These are phyloP conservation scores for Anthopleura xanthogrammica DNA, from an alignment of 92 coral and sea anemone genomes.

Conservation along the genomic window DNA sequence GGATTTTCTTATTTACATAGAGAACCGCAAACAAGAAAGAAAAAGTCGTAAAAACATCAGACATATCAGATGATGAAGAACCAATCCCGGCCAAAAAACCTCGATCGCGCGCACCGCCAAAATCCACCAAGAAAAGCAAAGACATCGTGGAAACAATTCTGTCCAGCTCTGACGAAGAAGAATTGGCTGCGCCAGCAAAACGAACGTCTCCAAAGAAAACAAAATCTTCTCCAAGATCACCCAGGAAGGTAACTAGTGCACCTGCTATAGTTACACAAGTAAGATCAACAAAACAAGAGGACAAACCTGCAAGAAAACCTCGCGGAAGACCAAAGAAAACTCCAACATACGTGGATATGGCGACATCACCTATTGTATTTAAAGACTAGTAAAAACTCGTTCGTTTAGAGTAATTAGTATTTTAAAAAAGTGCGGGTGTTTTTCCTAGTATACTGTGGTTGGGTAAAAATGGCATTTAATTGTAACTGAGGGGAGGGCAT, in stretches of 20 bases:
- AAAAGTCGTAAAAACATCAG: constrained; percentile 1
- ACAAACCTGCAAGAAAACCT: constrained; percentile 13
- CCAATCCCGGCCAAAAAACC: not conserved
- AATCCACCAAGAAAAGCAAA: not conserved
- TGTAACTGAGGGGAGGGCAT: not conserved
- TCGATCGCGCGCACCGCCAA: constrained; percentile 8
- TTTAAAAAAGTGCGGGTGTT: not conserved
- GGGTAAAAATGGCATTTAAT: not conserved
- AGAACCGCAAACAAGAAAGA: constrained; percentile 5
- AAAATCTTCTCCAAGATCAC: constrained; percentile 5
- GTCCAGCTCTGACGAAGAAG: constrained; percentile 24
- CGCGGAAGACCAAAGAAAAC: constrained; percentile 42
- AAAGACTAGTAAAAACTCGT: not conserved
- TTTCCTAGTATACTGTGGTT: not conserved
- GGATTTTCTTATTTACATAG: not conserved
- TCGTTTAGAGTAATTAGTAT: not conserved
- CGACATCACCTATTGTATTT: constrained; percentile 49
- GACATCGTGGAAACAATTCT: not conserved
- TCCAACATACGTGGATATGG: constrained; percentile 39
- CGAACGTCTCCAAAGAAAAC: not conserved
- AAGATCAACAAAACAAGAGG: not conserved
- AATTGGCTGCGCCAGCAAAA: not conserved
- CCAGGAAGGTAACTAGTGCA: constrained; percentile 14
- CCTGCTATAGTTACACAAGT: constrained; percentile 13
- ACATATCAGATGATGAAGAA: constrained; percentile 5